Conservation (phyloP, 2,888 invertebrate genomes). For the Drosophila quasianomalipes region DNA sequence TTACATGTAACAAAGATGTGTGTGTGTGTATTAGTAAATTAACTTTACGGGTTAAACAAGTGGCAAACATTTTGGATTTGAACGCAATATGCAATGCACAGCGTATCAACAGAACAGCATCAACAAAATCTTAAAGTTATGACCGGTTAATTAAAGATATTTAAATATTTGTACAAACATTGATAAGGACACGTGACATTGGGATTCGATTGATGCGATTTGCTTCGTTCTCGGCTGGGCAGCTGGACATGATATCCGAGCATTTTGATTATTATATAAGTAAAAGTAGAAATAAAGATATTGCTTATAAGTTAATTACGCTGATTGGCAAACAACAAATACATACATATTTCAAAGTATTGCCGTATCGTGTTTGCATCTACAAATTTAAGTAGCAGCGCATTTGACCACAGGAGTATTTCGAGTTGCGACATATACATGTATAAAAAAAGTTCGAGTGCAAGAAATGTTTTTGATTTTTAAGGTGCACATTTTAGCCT, state of each 20-base stretch:
- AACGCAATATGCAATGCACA: conserved; percentile 14
- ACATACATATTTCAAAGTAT: conserved; percentile 18
- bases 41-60: conserved; percentile 28
- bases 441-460: conserved; percentile 18
- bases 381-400: conserved; percentile 40
- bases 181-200: conserved; percentile 22
- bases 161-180: conserved; percentile 41
- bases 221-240: conserved; percentile 10
- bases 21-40: conserved; percentile 13
- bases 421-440: conserved; percentile 42
- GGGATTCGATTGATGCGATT: conserved; percentile 7
- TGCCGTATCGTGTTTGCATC: conserved; percentile 10
- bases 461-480: conserved; percentile 11
- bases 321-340: conserved; percentile 53
- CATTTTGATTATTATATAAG: not conserved
- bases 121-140: conserved; percentile 21
- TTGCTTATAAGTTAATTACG: conserved; percentile 59
- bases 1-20: conserved; percentile 40
- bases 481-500: conserved; percentile 6
- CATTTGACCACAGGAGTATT: conserved; percentile 75
- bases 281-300: conserved; percentile 34
- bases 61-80: conserved; percentile 25
- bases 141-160: not conserved
- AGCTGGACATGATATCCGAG: not conserved
- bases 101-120: conserved; percentile 19